These are phyloP conservation scores for Colinus virginianus DNA, from an alignment of 2,113 vertebrate genomes.

Conservation along the genomic window DNA sequence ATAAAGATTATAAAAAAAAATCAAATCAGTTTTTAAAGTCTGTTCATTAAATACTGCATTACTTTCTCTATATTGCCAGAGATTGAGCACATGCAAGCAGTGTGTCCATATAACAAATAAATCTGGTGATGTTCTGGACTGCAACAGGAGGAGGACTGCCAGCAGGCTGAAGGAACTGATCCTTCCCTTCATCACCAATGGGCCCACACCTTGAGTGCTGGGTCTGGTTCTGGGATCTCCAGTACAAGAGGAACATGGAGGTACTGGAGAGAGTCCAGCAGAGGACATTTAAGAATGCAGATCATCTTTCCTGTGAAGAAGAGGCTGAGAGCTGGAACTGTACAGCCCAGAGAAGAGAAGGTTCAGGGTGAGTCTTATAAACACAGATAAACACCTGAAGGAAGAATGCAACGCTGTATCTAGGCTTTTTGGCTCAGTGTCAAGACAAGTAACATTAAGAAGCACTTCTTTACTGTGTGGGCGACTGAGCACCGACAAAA, in stretches of 20 bases:
- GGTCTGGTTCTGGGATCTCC: background rate
- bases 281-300: too few relatives aligned
- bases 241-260: background rate
- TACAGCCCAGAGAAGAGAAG: background rate
- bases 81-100: background rate
- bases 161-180: background rate
- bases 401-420: background rate
- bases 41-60: background rate
- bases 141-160: background rate
- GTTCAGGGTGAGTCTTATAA: background rate
- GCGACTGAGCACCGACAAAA: background rate
- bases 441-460: background rate
- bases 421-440: background rate
- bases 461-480: background rate
- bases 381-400: background rate
- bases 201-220: background rate
- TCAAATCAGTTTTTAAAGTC: background rate
- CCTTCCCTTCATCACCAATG: background rate
- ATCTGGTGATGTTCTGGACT: background rate
- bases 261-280: background rate
- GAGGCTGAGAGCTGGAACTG: background rate
- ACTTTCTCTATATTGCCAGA: background rate
- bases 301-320: background rate
- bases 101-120: accelerated
- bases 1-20: background rate